Evolutionary conservation across 1,140 invertebrate genomes (phyloP).

Genomic region (Saccostrea echinata): DNA sequence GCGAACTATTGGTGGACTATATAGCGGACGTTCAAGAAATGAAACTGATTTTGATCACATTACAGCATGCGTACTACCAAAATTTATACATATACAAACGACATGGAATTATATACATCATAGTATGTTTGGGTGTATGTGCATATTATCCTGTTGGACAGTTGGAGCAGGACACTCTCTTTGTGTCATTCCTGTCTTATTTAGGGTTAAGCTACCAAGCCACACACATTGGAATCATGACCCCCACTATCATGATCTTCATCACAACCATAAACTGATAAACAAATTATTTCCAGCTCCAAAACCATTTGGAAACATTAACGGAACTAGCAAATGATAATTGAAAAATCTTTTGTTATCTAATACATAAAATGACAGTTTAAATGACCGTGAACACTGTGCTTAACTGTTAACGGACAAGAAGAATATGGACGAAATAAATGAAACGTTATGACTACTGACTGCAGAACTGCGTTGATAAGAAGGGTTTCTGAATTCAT

Average conservation of each 20-base stretch:
- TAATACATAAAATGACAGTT: slow-evolving; percentile 39
- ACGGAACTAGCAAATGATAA: slow-evolving; percentile 31
- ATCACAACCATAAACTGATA: not conserved
- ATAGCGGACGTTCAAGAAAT: too few relatives aligned
- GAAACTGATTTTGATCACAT: too few relatives aligned
- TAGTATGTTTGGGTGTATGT: too few relatives aligned
- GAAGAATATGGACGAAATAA: slow-evolving; percentile 29
- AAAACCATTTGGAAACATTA: slow-evolving; percentile 39
- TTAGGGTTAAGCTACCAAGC: not conserved
- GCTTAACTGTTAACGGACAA: slow-evolving; percentile 26
- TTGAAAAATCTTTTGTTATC: slow-evolving; percentile 37
- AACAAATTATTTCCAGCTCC: slow-evolving; percentile 18
- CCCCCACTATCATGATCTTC: not conserved
- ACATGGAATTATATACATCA: too few relatives aligned
- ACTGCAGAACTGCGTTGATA: not conserved
- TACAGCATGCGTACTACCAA: too few relatives aligned
- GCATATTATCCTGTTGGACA: not conserved
- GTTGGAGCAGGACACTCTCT: not conserved
- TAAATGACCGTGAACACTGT: slow-evolving; percentile 28
- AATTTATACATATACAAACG: too few relatives aligned
- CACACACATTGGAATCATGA: slow-evolving; percentile 20
- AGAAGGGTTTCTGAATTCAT: not conserved
- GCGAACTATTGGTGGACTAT: too few relatives aligned
- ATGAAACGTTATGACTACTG: slow-evolving; percentile 31
- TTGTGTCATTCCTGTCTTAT: not conserved